These are phyloP conservation scores for Dendrocincla tyrannina DNA, from an alignment of 2,797 vertebrate genomes.

Conservation along the genomic window DNA sequence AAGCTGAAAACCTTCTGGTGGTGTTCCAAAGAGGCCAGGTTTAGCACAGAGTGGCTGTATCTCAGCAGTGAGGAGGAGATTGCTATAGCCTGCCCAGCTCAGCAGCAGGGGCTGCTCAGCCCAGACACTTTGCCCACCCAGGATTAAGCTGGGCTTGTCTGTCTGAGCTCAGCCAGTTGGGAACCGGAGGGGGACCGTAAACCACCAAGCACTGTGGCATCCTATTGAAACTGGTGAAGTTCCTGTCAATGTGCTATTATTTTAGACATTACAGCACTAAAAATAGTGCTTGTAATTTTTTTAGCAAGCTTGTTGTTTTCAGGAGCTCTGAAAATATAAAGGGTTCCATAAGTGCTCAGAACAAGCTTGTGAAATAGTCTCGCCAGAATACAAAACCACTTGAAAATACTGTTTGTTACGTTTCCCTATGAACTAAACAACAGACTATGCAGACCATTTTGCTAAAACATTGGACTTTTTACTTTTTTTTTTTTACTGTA, in stretches of 20 bases:
- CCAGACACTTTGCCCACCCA: neutral
- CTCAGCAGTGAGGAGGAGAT: neutral
- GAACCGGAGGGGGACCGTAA: neutral
- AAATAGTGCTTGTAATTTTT: slow-evolving; percentile 15
- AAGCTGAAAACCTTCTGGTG: neutral
- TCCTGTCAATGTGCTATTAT: slow-evolving; percentile 47
- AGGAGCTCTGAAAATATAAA: slow-evolving; percentile 55
- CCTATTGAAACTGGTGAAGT: neutral
- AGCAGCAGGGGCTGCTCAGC: neutral
- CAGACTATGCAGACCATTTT: neutral
- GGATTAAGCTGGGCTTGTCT: neutral
- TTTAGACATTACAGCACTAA: slow-evolving; percentile 4
- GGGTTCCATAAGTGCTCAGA: slow-evolving; percentile 54
- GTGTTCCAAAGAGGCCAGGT: neutral
- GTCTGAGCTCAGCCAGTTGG: neutral
- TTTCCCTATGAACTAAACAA: slow-evolving; percentile 18
- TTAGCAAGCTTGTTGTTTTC: slow-evolving; percentile 35
- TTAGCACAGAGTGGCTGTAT: neutral
- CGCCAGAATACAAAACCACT: slow-evolving; percentile 44
- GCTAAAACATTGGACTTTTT: neutral
- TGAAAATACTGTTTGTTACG: slow-evolving; percentile 50
- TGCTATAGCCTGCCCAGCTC: neutral
- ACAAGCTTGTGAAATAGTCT: slow-evolving; percentile 48
- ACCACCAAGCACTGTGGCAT: neutral
- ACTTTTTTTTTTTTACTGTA: neutral